Base-by-base conservation (phyloP, 1,140 invertebrate genomes). In the Drosophila hydei region DNA sequence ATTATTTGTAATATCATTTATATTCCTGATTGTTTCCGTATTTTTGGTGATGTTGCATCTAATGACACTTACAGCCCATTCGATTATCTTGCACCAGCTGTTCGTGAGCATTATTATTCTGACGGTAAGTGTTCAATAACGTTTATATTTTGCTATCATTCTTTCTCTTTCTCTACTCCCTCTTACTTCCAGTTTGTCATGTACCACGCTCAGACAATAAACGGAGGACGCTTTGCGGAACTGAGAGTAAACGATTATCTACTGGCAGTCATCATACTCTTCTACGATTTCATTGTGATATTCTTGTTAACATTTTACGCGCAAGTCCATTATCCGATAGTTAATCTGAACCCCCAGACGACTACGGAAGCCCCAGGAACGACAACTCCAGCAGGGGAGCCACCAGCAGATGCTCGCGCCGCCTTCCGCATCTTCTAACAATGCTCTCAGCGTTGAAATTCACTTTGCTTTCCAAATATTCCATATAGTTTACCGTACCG, bases 171-270 rank as follows among this genome's bases (percentile, higher is more conserved):
- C 9, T 2, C 40, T 18, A 5, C 16, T 43, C 18, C 19, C 0
- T 19, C 3, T 19, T 19, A 67, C 19, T n/a, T 2, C 0, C 8
- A 90, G 88, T 90, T 90, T 45, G 64, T 90, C 18, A 84, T 90
- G 88, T 90, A 90, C 36, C 88, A 90, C 52, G 77, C 88, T 0
- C 88, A 90, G 55, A 90, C 89, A 2, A 90, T 90, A 19, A 81
- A 77, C 16, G 88, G 88, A 4, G 84, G 77, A n/a, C 79, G 88
- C 9, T 90, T 85, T 52, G 88, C 88, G 1, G 88, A 90, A 45
- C 88, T 90, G 83, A 70, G 83, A 0, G 33, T 85, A 9, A 79
- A 80, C 16, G 88, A 90, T 16, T 72, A 61, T 45, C 67, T 85
- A 1, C 42, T 90, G 51, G 88, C 79, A 12, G 55, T 84, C 1